Percentiles rank a stretch among this genome's conserved stretches.
Evolutionary conservation across 1,140 invertebrate genomes (phyloP).

Genomic region (Listronotus oregonensis): DNA sequence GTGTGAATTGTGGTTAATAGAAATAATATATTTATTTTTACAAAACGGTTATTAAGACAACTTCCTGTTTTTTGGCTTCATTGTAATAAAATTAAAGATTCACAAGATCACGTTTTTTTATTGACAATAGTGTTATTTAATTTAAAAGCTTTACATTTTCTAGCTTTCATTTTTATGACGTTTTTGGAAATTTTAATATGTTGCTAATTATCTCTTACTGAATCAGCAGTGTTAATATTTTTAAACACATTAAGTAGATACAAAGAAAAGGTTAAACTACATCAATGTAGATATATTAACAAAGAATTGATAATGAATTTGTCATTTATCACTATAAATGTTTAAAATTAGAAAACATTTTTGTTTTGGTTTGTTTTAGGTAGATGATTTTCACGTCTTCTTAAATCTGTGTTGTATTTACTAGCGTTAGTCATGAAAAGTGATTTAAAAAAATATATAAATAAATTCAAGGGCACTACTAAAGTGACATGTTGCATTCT

Average conservation of each 20-base stretch:
- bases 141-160: not conserved
- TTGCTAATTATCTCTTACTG: conserved; percentile 11
- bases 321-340: conserved; percentile 15
- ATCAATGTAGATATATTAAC: conserved; percentile 1
- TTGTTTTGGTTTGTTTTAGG: no score
- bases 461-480: no score
- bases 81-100: no score
- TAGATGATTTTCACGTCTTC: no score
- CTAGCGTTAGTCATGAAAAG: no score
- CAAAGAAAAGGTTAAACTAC: conserved; percentile 7
- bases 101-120: no score
- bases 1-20: no score
- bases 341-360: not conserved
- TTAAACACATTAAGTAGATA: conserved; percentile 7
- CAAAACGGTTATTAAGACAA: not conserved
- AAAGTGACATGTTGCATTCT: no score
- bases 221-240: conserved; percentile 9
- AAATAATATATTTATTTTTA: no score
- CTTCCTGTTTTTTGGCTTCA: not conserved
- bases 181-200: conserved; percentile 4
- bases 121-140: no score
- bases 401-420: no score
- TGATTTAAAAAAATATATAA: no score
- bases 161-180: conserved; percentile 4
- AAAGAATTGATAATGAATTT: conserved; percentile 24